Evolutionary conservation across 1,140 invertebrate genomes (phyloP).

Genomic region (Halesus radiatus): DNA sequence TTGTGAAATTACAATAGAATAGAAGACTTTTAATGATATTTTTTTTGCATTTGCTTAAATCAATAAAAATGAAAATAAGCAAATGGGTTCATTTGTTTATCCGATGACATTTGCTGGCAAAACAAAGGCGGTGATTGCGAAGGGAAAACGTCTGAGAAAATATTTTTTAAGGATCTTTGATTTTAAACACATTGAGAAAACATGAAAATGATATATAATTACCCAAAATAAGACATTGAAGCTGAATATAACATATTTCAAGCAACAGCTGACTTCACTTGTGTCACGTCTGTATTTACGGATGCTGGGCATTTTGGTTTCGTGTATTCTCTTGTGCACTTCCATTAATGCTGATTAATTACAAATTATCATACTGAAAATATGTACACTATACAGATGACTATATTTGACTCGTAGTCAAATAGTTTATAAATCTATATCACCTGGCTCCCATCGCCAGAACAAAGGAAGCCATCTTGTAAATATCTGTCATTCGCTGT

Average conservation of each 20-base stretch:
- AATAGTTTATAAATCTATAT: conserved; percentile 41
- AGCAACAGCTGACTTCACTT: conserved; percentile 95
- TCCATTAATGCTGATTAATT: conserved; percentile 25
- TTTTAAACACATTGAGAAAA: too few relatives aligned
- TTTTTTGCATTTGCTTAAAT: too few relatives aligned
- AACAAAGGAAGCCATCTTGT: conserved; percentile 50
- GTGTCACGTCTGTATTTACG: conserved; percentile 87
- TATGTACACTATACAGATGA: conserved; percentile 45
- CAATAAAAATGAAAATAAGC: neutral
- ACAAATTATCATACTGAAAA: conserved; percentile 46
- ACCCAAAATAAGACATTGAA: conserved; percentile 99
- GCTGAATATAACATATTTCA: conserved; percentile 97
- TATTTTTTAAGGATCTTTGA: too few relatives aligned
- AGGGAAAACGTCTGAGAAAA: neutral
- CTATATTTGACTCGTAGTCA: conserved; percentile 22
- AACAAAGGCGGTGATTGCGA: conserved; percentile 38
- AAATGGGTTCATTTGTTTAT: conserved; percentile 24
- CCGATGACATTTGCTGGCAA: conserved; percentile 42
- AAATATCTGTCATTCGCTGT: conserved; percentile 40
- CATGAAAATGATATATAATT: conserved; percentile 64
- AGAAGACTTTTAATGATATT: too few relatives aligned
- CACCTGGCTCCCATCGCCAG: conserved; percentile 43
- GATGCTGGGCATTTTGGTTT: conserved; percentile 62
- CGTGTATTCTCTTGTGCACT: conserved; percentile 31
- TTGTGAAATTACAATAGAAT: too few relatives aligned